Evolutionary conservation across 2,888 invertebrate species (phyloP).

Genomic region (Onthophagus sagittarius): DNA sequence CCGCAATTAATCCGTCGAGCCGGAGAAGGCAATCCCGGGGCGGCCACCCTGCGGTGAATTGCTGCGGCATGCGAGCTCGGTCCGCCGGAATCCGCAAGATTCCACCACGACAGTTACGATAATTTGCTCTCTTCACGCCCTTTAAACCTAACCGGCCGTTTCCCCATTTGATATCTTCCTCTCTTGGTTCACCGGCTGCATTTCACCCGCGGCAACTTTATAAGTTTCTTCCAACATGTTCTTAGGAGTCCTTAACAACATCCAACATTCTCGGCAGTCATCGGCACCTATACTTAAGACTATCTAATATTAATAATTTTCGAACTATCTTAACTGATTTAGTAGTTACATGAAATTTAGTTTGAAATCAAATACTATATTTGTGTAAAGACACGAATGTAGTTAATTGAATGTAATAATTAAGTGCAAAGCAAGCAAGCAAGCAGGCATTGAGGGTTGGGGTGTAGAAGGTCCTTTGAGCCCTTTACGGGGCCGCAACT

Average conservation of each 20-base stretch:
- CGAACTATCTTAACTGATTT: too few relatives aligned
- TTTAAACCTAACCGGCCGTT: neutral
- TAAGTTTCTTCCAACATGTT: neutral
- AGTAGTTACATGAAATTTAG: too few relatives aligned
- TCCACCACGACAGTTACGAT: neutral
- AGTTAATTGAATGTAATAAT: neutral
- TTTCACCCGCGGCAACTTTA: neutral
- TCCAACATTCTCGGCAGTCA: too few relatives aligned
- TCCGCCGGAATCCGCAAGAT: neutral
- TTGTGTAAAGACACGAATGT: neutral
- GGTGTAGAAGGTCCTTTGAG: neutral
- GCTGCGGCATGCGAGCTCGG: neutral
- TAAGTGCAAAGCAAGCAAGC: neutral
- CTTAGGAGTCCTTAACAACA: too few relatives aligned
- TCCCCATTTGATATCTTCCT: neutral
- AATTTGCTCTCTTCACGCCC: neutral
- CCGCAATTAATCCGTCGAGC: slow-evolving; percentile 45
- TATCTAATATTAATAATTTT: too few relatives aligned
- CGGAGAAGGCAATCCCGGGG: neutral
- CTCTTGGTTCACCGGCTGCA: neutral
- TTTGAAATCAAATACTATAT: neutral
- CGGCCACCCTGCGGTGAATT: neutral
- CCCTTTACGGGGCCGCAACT: slow-evolving; percentile 3
- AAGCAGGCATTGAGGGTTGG: neutral
- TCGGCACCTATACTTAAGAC: too few relatives aligned